Evolutionary conservation across 2,888 invertebrate species (phyloP).

Genomic region (Ceratothoa steindachneri): DNA sequence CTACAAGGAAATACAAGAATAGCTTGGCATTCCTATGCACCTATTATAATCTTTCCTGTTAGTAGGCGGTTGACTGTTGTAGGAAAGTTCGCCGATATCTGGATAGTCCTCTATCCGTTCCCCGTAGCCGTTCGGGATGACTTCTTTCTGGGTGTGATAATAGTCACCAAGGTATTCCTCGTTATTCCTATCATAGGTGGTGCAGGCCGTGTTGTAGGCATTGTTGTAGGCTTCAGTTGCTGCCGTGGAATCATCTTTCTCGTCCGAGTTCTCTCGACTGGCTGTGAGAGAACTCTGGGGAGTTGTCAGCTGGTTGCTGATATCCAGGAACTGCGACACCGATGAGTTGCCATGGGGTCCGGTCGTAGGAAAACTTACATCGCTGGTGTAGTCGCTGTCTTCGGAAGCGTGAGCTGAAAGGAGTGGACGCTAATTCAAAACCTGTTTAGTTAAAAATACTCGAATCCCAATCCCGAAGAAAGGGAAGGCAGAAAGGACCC

Average conservation of each 20-base stretch:
- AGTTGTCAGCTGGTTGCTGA: conserved; percentile 72
- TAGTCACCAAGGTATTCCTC: conserved; percentile 43
- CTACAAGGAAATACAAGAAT: conserved; percentile 23
- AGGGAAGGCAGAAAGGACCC: too few species aligned
- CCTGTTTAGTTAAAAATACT: background rate
- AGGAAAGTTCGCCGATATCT: conserved; percentile 61
- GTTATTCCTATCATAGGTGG: conserved; percentile 50
- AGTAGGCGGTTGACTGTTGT: conserved; percentile 75
- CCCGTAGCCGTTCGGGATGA: conserved; percentile 58
- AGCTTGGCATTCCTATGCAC: too few species aligned
- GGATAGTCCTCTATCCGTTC: background rate
- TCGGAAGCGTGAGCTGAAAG: conserved; percentile 86
- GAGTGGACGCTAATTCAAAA: background rate
- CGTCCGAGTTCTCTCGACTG: conserved; percentile 76
- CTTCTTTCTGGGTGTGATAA: conserved; percentile 52
- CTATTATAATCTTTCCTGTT: conserved; percentile 59
- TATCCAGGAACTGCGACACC: conserved; percentile 77
- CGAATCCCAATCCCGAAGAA: too few species aligned
- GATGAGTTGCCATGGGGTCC: conserved; percentile 80
- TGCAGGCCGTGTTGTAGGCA: conserved; percentile 48
- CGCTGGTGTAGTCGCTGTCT: conserved; percentile 94
- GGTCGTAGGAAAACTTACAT: conserved; percentile 89
- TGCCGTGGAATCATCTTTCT: conserved; percentile 63
- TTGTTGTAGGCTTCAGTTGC: conserved; percentile 50
- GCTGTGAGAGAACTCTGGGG: conserved; percentile 73